A percentile compares a stretch with the other conserved stretches of the same genome.
Conservation (phyloP, 2,113 vertebrate species). For the Bambusicola thoracicus region DNA sequence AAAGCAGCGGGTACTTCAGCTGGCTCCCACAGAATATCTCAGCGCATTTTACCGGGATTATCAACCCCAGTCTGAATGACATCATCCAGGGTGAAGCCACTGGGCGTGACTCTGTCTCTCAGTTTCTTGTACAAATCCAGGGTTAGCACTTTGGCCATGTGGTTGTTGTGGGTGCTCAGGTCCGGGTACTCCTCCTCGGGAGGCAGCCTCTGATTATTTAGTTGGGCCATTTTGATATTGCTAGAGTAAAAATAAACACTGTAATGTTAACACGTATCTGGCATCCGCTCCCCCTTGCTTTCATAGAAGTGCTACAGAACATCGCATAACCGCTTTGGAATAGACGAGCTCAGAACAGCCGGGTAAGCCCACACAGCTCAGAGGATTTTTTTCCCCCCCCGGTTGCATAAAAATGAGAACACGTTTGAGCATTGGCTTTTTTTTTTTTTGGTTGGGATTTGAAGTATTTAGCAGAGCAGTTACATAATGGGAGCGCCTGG, state of each 20-base stretch:
- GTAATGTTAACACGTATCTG: slow-evolving; percentile 66
- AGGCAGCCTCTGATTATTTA: slow-evolving; percentile 76
- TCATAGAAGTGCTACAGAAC: slow-evolving; percentile 65
- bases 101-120: slow-evolving; percentile 75
- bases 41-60: slow-evolving; percentile 84
- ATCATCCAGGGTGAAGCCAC: slow-evolving; percentile 82
- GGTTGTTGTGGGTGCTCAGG: slow-evolving; percentile 80
- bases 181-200: slow-evolving; percentile 81
- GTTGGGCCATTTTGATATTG: slow-evolving; percentile 72
- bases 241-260: slow-evolving; percentile 79
- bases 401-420: slow-evolving; percentile 8
- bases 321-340: not conserved
- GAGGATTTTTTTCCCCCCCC: rapidly evolving
- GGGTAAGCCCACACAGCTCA: not conserved
- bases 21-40: slow-evolving; percentile 44
- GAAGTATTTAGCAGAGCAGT: slow-evolving; percentile 71
- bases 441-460: not conserved
- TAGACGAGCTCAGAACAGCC: not conserved
- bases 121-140: slow-evolving; percentile 78
- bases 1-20: slow-evolving; percentile 60
- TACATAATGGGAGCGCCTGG: slow-evolving; percentile 52
- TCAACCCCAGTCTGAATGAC: slow-evolving; percentile 88
- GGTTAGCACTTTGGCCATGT: slow-evolving; percentile 83
- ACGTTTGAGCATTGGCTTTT: not conserved
- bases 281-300: slow-evolving; percentile 66